A percentile compares a stretch with the other conserved stretches of the same genome.
Evolutionary conservation across 2,113 vertebrate genomes (phyloP).

Genomic region (Phrynosoma platyrhinos): DNA sequence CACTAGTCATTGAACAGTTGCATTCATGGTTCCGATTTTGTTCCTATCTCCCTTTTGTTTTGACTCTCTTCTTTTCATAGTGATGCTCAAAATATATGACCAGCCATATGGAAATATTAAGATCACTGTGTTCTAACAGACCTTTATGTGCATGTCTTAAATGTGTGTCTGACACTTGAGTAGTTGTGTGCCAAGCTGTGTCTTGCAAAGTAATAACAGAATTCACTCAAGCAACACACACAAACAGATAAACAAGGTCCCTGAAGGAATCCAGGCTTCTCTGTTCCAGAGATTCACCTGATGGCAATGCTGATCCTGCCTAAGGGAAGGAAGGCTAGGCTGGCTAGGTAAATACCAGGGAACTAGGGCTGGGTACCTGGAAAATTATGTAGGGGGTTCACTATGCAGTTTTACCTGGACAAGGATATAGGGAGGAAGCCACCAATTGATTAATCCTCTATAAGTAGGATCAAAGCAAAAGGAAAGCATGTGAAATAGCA

Average conservation of each 20-base stretch:
- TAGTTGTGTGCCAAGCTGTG: background rate
- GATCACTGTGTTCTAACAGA: background rate
- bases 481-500: background rate
- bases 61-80: background rate
- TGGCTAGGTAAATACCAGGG: conserved; percentile 13
- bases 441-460: background rate
- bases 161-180: background rate
- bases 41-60: no score
- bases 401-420: background rate
- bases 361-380: background rate
- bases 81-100: background rate
- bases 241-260: conserved; percentile 2
- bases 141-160: background rate
- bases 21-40: no score
- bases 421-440: background rate
- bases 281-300: conserved; percentile 13
- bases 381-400: background rate
- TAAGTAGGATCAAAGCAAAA: background rate
- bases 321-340: conserved; percentile 19
- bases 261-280: conserved; percentile 19
- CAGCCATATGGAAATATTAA: no score
- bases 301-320: conserved; percentile 13
- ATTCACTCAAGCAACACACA: background rate
- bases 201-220: background rate
- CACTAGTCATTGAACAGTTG: no score